Conservation (phyloP, 2,888 invertebrate genomes). For the Temnothorax rugatulus region DNA sequence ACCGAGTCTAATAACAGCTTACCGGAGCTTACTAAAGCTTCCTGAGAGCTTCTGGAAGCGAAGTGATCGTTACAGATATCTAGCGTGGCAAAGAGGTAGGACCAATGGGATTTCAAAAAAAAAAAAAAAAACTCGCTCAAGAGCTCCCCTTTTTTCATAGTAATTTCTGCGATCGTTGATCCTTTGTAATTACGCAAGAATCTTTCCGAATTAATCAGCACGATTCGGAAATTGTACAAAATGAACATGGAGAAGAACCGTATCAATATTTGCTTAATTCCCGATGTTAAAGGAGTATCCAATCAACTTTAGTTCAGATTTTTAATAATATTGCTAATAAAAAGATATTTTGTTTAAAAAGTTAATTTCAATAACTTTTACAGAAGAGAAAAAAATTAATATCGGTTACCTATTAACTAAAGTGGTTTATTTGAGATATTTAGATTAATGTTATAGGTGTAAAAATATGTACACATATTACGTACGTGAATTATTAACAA, state of each 20-base stretch:
- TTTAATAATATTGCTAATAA: background rate
- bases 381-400: background rate
- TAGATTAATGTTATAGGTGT: background rate
- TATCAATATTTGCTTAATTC: background rate
- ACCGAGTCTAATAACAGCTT: constrained; percentile 53
- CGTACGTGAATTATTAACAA: background rate
- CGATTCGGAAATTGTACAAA: background rate
- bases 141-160: background rate
- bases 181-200: background rate
- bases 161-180: constrained; percentile 14
- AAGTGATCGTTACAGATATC: constrained; percentile 52
- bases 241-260: background rate
- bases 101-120: constrained; percentile 29
- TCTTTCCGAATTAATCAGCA: constrained; percentile 19
- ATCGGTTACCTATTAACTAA: background rate
- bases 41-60: constrained; percentile 32
- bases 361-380: background rate
- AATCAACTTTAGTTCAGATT: background rate
- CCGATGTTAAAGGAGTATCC: background rate
- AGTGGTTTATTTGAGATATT: background rate
- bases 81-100: constrained; percentile 12
- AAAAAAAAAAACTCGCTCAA: background rate
- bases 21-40: constrained; percentile 50
- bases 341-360: constrained; percentile 1
- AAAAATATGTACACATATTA: background rate